Base-by-base conservation (phyloP, 2,888 invertebrate genomes). In the Rhagonycha lutea region DNA sequence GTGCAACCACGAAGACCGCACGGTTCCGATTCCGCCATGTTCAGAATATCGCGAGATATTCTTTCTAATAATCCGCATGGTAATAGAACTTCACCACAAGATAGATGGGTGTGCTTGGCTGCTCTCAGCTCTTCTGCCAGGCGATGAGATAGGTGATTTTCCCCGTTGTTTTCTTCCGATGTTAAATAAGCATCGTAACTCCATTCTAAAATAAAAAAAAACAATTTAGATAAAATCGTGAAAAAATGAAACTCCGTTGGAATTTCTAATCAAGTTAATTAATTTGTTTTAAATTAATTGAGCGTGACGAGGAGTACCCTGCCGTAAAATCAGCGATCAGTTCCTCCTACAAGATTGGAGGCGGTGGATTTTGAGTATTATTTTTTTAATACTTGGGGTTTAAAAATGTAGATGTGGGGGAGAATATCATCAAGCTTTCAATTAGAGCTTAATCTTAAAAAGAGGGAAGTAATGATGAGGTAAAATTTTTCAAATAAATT, bases 1-100 rank as follows among this genome's bases (percentile, higher is more conserved):
- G 94, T 94, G 85, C 96, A 95, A 61, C 96, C 96, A 82, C 95
- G 89, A 61, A 96, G 91, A 74, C 97, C 97, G 89, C 96, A 97
- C 14, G 96, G 96, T 88, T 97, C 97, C 63, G 93, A 92, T 85
- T 96, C 95, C 2, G 96, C 95, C 88, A 95, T 92, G 74, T 92
- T 91, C 74, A 96, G 90, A 77, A 96, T 93, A 86, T 96, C 94
- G 80, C 92, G 90, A 68, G 96, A 93, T 78, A 96, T 94, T 80
- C 94, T 90, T 79, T 93, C 92, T 74, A 96, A 91, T 79, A 96
- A 91, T 86, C 95, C 95, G 71, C 94, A 93, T 60, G 96, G 96
- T 82, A 97, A 90, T 79, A 96, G 90, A 76, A 96, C 95, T 89
- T 96, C 96, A 23, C 95, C 96, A 85, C 95, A 93, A 75, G 94